These are phyloP conservation scores for Synanceia verrucosa DNA, from an alignment of 2,797 vertebrate species.

Conservation along the genomic window DNA sequence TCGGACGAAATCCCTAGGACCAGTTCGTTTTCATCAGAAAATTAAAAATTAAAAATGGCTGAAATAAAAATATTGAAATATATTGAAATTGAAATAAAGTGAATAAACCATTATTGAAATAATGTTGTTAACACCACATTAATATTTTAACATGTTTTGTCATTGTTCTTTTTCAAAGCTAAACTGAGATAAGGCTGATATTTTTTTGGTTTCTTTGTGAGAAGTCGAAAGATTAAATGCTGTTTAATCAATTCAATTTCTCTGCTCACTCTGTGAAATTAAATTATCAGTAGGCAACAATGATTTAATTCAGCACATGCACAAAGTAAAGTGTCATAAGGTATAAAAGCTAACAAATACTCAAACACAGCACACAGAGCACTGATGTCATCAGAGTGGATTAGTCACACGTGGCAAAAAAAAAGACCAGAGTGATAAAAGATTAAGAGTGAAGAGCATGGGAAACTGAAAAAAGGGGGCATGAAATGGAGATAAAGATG, in stretches of 20 bases:
- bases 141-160: no score
- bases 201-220: no score
- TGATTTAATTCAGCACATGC: neutral
- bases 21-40: no score
- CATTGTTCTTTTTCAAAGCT: no score
- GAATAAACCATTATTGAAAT: no score
- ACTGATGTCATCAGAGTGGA: constrained; percentile 39
- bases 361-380: neutral
- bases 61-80: no score
- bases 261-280: neutral
- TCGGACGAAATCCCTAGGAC: no score
- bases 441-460: constrained; percentile 16
- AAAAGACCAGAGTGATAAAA: constrained; percentile 24
- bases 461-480: constrained; percentile 5
- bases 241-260: neutral
- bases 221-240: no score
- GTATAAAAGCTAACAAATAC: neutral
- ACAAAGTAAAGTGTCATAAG: neutral
- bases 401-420: constrained; percentile 41
- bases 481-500: constrained; percentile 44
- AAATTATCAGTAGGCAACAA: neutral
- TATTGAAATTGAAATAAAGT: no score
- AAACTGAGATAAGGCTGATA: no score
- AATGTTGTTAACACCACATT: no score
- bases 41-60: no score